Evolutionary conservation across 1,140 invertebrate genomes (phyloP), one percentile per base, ranked within the genome.

Genomic region (Drosophila kurseongensis): DNA sequence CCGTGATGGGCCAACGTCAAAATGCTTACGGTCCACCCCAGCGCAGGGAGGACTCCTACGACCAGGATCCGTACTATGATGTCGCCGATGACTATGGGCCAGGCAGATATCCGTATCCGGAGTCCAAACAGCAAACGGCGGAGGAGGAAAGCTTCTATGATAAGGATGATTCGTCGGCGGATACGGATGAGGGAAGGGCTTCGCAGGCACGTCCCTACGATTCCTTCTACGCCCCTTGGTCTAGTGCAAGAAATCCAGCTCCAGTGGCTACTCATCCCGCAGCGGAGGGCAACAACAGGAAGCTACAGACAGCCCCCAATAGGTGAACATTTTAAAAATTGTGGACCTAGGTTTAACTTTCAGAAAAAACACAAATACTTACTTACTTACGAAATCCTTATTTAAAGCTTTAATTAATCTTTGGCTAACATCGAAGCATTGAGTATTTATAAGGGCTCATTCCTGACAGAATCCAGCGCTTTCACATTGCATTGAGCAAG

Each of bases 221-320:
- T 23, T 76, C 84, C 12, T 88, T 60, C 48, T 88, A 89, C 23
- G 51, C 61, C 0, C 52, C 78, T 10, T 88, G 83, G 83, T 42
- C 63, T 4, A 62, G 63, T 41, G 40, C 47, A 4, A 48, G 51
- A 7, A 78, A 80, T 36, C 61, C 59, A 16, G 38, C 59, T 14
- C 50, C 56, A 7, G 67, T 73, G 29, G 65, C 35, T 18, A 35
- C 78, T n/a, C 65, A 52, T 40, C 23, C 73, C 8, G n/a, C 44
- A 4, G n/a, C 44, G 2, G 52, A 59, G 44, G 77, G 41, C 8
- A 76, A 69, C 13, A 82, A 86, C 56, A 66, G 83, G 10, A 88
- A 88, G 40, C 45, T 86, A 7, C 66, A 79, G 40, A 42, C 75
- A 18, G 4, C 45, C 5, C 16, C 35, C 1, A 89, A 74, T 50